A percentile compares a stretch with the other conserved stretches of the same genome.
Conservation (phyloP, 92 coral and sea anemone species). For the Montipora capitata region DNA sequence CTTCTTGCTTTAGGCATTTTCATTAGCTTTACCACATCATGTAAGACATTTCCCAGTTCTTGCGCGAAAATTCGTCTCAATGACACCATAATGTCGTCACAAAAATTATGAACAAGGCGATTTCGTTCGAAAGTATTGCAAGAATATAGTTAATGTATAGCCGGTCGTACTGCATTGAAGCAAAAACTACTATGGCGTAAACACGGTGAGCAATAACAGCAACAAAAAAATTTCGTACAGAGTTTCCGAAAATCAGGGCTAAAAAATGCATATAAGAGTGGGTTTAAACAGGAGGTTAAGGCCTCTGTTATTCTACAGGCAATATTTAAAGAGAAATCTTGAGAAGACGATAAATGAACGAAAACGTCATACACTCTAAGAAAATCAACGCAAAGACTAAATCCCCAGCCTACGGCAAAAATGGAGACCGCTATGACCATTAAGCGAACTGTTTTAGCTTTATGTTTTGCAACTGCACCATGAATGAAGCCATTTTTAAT, state of each 20-base stretch:
- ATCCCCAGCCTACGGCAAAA: slow-evolving; percentile 69
- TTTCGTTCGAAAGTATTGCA: no score
- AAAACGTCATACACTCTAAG: slow-evolving; percentile 10
- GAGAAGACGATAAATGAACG: neutral
- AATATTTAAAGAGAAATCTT: neutral
- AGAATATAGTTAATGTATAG: no score
- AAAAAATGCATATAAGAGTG: slow-evolving; percentile 40
- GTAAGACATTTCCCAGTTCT: no score
- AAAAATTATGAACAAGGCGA: no score
- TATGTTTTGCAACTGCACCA: slow-evolving; percentile 56
- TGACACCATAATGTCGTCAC: no score
- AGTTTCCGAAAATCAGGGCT: slow-evolving; percentile 49
- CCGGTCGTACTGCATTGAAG: neutral
- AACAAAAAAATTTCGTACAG: slow-evolving; percentile 40
- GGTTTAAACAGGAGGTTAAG: slow-evolving; percentile 42
- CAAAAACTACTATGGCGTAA: neutral
- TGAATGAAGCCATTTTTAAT: slow-evolving; percentile 52
- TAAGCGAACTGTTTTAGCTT: slow-evolving; percentile 62
- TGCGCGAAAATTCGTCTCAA: no score
- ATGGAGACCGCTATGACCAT: slow-evolving; percentile 53
- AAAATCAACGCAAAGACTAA: slow-evolving; percentile 15
- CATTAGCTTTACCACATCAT: no score
- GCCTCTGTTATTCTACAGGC: slow-evolving; percentile 3
- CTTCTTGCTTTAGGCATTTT: no score
- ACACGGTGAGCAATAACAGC: neutral